Percentiles rank a stretch among this genome's conserved stretches.
These are phyloP conservation scores for Drosophila hydei DNA, from an alignment of 1,140 invertebrate species.

Conservation along the genomic window DNA sequence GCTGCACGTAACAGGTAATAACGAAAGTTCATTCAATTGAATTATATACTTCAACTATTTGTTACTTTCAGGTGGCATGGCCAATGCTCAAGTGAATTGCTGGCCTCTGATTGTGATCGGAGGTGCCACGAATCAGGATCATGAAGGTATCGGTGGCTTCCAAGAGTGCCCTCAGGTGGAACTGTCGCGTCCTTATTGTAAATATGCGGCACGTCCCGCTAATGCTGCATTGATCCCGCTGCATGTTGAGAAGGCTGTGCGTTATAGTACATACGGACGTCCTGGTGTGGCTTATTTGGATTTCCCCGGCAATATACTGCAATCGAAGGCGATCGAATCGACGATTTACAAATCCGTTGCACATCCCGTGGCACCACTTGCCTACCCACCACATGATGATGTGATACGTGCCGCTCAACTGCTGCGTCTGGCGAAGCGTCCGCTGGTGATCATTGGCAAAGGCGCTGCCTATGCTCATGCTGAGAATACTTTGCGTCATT, in stretches of 20 bases:
- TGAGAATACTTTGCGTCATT: conserved; percentile 88
- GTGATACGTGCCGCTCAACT: conserved; percentile 89
- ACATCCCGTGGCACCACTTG: conserved; percentile 87
- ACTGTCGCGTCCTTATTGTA: conserved; percentile 92
- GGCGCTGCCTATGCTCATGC: conserved; percentile 93
- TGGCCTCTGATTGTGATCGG: conserved; percentile 97
- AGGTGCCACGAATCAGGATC: conserved; percentile 94
- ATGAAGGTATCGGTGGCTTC: conserved; percentile 97
- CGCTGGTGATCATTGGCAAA: conserved; percentile 97
- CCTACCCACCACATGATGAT: conserved; percentile 88
- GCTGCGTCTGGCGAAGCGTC: conserved; percentile 89
- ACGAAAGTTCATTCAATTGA: no score
- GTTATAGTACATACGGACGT: conserved; percentile 92
- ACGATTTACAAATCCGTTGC: conserved; percentile 80
- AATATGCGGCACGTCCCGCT: conserved; percentile 95
- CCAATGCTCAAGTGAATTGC: conserved; percentile 97
- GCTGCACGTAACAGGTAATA: conserved; percentile 90
- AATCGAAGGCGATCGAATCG: conserved; percentile 80
- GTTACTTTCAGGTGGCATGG: conserved; percentile 90
- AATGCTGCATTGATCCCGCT: conserved; percentile 92
- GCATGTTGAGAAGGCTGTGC: conserved; percentile 96
- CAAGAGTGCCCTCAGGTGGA: conserved; percentile 98
- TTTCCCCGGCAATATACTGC: conserved; percentile 93
- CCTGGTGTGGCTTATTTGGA: conserved; percentile 95
- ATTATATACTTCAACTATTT: background rate